Evolutionary conservation across 2,797 vertebrate species (phyloP).

Genomic region (Novumbra hubbsi): DNA sequence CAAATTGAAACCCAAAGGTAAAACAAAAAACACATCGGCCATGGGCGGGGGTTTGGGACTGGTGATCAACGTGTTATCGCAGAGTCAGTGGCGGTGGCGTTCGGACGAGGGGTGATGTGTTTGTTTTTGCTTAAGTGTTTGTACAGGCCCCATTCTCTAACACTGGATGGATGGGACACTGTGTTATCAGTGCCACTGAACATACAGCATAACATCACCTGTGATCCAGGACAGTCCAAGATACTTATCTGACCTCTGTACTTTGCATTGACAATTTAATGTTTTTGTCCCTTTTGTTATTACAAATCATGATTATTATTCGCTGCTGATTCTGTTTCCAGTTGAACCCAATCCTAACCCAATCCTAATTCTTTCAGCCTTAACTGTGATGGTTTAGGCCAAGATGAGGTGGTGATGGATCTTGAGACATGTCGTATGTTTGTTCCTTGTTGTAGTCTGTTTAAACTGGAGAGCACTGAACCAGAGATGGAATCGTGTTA

Average conservation of each 20-base stretch:
- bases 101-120: neutral
- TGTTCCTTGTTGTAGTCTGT: conserved; percentile 18
- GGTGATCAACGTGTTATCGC: conserved; percentile 48
- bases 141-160: conserved; percentile 11
- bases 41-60: conserved; percentile 27
- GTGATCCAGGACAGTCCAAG: neutral
- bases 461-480: conserved; percentile 12
- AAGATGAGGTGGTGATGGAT: conserved; percentile 16
- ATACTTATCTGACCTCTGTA: neutral
- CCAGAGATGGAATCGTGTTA: conserved; percentile 6
- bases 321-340: no score
- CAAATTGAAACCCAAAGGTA: conserved; percentile 53
- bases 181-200: neutral
- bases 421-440: conserved; percentile 10
- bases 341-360: neutral
- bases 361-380: neutral
- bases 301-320: no score
- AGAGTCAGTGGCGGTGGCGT: neutral
- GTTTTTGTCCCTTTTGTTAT: neutral
- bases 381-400: conserved; percentile 1
- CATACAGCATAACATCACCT: neutral
- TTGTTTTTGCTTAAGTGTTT: conserved; percentile 22
- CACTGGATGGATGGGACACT: neutral
- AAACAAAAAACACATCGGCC: conserved; percentile 44
- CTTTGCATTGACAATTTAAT: neutral